Percentiles rank a stretch among this genome's conserved stretches.
phyloP scores from a whole-genome alignment of 1,140 invertebrate species.

The Megathymus violae region DNA sequence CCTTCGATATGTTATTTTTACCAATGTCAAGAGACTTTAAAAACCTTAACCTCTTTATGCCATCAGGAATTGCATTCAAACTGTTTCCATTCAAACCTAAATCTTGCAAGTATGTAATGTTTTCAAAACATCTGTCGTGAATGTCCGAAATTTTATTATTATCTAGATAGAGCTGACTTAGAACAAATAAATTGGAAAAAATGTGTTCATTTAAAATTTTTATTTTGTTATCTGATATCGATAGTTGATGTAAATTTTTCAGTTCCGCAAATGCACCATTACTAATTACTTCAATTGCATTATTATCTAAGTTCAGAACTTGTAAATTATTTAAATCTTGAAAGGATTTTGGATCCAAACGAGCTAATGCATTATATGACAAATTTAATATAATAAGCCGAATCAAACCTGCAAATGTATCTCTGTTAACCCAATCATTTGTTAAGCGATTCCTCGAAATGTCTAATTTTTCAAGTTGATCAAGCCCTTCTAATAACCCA shows the following conservation, averaged over 20 bases:
- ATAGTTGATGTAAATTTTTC: slow-evolving; percentile 89
- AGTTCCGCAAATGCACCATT: slow-evolving; percentile 90
- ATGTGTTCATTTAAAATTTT: slow-evolving; percentile 87
- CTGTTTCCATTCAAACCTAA: slow-evolving; percentile 91
- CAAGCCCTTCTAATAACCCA: slow-evolving; percentile 90
- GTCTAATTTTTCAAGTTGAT: slow-evolving; percentile 91
- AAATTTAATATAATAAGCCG: slow-evolving; percentile 91
- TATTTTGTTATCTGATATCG: slow-evolving; percentile 90
- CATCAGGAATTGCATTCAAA: slow-evolving; percentile 88
- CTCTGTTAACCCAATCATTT: slow-evolving; percentile 90
- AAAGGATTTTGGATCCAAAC: slow-evolving; percentile 90
- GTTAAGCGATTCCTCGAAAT: slow-evolving; percentile 91
- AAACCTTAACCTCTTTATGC: slow-evolving; percentile 87
- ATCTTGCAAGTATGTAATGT: slow-evolving; percentile 91
- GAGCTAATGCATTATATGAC: slow-evolving; percentile 88
- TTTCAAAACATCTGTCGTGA: slow-evolving; percentile 90
- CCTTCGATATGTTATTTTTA: slow-evolving; percentile 88
- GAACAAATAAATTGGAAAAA: slow-evolving; percentile 88
- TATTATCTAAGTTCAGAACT: slow-evolving; percentile 90
- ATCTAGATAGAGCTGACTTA: slow-evolving; percentile 90
- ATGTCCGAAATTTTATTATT: slow-evolving; percentile 88
- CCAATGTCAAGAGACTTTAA: slow-evolving; percentile 91
- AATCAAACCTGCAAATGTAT: slow-evolving; percentile 91
- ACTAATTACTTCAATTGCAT: slow-evolving; percentile 89
- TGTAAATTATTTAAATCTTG: slow-evolving; percentile 91